Conservation (phyloP, 2,797 vertebrate genomes). For the Coccyzus lansbergi region DNA sequence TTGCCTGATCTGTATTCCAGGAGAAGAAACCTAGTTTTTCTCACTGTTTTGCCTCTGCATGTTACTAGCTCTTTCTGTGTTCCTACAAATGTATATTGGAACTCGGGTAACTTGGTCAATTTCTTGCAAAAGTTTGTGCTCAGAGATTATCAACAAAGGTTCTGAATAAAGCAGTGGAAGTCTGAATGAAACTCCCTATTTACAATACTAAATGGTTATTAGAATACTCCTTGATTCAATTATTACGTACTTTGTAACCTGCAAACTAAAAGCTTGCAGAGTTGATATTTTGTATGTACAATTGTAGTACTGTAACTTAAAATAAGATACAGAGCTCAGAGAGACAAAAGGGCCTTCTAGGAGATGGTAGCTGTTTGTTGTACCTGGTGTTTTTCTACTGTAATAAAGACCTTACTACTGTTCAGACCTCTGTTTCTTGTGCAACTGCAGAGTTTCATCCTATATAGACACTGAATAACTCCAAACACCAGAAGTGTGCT, state of each 20-base stretch:
- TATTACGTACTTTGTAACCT: background rate
- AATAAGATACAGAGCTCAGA: background rate
- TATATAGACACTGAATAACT: background rate
- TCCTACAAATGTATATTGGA: background rate
- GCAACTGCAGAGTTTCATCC: background rate
- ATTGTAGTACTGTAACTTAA: background rate
- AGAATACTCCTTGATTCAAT: background rate
- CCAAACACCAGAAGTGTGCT: background rate
- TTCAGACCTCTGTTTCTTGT: background rate
- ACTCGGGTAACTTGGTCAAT: background rate
- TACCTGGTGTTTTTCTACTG: background rate
- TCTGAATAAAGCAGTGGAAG: background rate
- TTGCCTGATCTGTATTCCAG: background rate
- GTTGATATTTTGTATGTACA: background rate
- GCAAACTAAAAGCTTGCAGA: background rate
- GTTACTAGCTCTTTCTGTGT: background rate
- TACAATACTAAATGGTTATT: background rate
- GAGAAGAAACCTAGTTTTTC: background rate
- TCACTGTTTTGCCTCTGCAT: background rate
- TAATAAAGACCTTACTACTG: background rate
- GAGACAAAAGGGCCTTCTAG: background rate
- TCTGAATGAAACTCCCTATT: background rate
- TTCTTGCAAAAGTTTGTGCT: background rate
- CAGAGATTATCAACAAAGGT: background rate
- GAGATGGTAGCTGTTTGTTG: background rate